Evolutionary conservation across 2,888 invertebrate genomes (phyloP).

Genomic region (Meandrusa payeni): DNA sequence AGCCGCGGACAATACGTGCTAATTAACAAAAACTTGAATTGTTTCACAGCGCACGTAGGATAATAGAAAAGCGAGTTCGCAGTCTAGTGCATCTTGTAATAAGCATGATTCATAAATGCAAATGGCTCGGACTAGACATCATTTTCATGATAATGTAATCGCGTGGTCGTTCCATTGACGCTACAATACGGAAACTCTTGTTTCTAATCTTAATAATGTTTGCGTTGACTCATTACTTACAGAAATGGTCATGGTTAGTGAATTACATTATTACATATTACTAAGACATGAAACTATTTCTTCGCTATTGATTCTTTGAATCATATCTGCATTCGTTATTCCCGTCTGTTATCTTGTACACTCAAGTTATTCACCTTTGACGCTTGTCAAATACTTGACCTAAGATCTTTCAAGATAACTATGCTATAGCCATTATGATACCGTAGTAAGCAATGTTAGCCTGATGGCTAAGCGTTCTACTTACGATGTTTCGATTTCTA

Average conservation of each 20-base stretch:
- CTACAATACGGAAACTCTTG: constrained; percentile 11
- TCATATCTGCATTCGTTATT: too few relatives aligned
- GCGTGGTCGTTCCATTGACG: constrained; percentile 11
- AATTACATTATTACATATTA: too few relatives aligned
- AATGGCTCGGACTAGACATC: constrained; percentile 22
- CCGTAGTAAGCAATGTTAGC: too few relatives aligned
- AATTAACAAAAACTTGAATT: constrained; percentile 26
- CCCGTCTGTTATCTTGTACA: too few relatives aligned
- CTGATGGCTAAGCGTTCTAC: too few relatives aligned
- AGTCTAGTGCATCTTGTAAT: constrained; percentile 26
- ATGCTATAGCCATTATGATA: too few relatives aligned
- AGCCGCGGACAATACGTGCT: constrained; percentile 24
- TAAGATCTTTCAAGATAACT: too few relatives aligned
- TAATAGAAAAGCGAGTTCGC: constrained; percentile 23
- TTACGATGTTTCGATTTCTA: too few relatives aligned
- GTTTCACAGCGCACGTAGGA: constrained; percentile 24
- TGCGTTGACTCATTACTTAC: constrained; percentile 7
- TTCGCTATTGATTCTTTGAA: too few relatives aligned
- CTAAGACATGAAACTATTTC: too few relatives aligned
- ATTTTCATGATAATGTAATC: constrained; percentile 17
- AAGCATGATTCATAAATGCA: constrained; percentile 25
- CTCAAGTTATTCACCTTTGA: too few relatives aligned
- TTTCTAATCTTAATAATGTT: constrained; percentile 6
- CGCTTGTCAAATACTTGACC: too few relatives aligned
- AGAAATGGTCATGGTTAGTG: background rate